Percentiles rank a stretch among this genome's conserved stretches.
These are phyloP conservation scores for Protonibea diacanthus DNA, from an alignment of 2,797 vertebrate species.

Conservation along the genomic window DNA sequence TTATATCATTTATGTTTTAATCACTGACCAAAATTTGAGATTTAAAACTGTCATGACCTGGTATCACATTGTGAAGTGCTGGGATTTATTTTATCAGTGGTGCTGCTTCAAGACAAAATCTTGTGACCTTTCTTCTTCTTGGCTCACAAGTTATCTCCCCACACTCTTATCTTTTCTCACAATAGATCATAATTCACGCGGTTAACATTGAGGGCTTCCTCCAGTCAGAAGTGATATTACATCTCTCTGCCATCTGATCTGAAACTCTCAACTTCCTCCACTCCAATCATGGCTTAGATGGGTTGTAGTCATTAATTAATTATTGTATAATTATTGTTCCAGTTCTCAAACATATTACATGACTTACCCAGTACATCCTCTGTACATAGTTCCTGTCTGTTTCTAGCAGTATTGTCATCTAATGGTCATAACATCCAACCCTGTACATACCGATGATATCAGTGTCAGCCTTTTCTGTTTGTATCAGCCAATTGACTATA, in stretches of 20 bases:
- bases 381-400: constrained; percentile 7
- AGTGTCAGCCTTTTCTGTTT: not conserved
- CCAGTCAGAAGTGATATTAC: not conserved
- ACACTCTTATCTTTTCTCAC: not conserved
- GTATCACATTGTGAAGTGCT: not conserved
- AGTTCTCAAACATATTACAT: not conserved
- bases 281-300: constrained; percentile 1
- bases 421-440: not conserved
- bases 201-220: not conserved
- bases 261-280: not conserved
- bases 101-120: not conserved
- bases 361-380: not conserved
- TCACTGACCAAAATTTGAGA: not conserved
- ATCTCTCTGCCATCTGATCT: not conserved
- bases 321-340: not conserved
- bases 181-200: not conserved
- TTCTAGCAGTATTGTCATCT: not conserved
- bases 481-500: not conserved
- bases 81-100: not conserved
- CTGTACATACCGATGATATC: not conserved
- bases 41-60: not conserved
- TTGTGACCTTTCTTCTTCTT: not conserved
- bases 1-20: not conserved
- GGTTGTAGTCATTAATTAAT: not conserved
- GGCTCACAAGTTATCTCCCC: not conserved